Conservation (phyloP, 1,140 invertebrate genomes). For the Anthonomus grandis region DNA sequence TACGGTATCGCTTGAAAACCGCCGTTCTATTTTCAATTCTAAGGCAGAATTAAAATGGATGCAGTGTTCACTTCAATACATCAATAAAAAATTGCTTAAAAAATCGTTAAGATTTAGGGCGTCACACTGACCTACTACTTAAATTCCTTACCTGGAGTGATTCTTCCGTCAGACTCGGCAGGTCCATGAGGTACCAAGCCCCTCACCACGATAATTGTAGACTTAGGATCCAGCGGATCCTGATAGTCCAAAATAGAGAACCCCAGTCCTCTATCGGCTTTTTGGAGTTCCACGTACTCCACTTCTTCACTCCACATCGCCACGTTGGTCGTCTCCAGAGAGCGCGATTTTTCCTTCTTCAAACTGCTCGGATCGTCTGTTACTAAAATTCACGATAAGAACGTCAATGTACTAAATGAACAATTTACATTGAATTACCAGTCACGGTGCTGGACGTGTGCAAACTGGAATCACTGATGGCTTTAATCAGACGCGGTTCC, state of each 20-base stretch:
- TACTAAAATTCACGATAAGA: conserved; percentile 13
- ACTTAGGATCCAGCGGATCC: conserved; percentile 82
- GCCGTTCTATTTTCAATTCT: too few species aligned
- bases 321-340: conserved; percentile 85
- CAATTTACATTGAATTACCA: conserved; percentile 23
- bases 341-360: conserved; percentile 78
- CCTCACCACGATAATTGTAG: conserved; percentile 91
- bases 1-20: too few species aligned
- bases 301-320: conserved; percentile 91
- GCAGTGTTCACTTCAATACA: too few species aligned
- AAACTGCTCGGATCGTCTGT: conserved; percentile 53
- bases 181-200: conserved; percentile 90
- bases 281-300: conserved; percentile 80
- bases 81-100: too few species aligned
- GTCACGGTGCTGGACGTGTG: conserved; percentile 71
- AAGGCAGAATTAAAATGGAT: too few species aligned
- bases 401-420: neutral
- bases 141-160: conserved; percentile 87
- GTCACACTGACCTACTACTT: too few species aligned
- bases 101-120: too few species aligned
- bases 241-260: conserved; percentile 95
- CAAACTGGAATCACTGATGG: conserved; percentile 83
- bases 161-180: conserved; percentile 80
- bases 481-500: conserved; percentile 66
- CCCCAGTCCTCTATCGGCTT: conserved; percentile 87